Conservation (phyloP, 2,888 invertebrate species). For the Drosophila fungiperda region DNA sequence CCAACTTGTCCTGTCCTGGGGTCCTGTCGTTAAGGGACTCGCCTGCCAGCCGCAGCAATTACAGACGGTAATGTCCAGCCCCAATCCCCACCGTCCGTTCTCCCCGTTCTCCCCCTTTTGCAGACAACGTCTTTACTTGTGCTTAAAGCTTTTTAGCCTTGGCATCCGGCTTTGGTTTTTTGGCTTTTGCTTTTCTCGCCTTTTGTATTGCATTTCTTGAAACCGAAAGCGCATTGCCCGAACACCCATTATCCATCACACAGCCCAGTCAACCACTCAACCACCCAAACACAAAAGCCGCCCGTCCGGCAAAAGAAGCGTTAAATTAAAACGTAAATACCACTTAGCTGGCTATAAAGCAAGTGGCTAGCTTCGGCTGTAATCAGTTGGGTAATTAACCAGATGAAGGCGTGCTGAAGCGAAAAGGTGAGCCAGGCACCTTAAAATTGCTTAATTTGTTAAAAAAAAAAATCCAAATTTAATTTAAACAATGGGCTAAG, state of each 20-base stretch:
- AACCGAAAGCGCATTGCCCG: constrained; percentile 72
- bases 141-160: constrained; percentile 67
- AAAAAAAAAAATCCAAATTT: constrained; percentile 46
- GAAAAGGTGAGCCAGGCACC: constrained; percentile 58
- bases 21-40: constrained; percentile 62
- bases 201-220: constrained; percentile 71
- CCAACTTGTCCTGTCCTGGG: neutral
- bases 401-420: constrained; percentile 48
- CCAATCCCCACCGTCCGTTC: constrained; percentile 1
- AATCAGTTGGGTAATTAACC: constrained; percentile 79
- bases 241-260: constrained; percentile 20
- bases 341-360: constrained; percentile 80
- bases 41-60: constrained; percentile 71
- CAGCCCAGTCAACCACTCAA: constrained; percentile 1
- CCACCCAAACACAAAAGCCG: constrained; percentile 18
- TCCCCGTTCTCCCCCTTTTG: neutral
- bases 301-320: constrained; percentile 66
- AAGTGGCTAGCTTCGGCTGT: constrained; percentile 67
- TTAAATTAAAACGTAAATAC: constrained; percentile 84
- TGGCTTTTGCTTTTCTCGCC: constrained; percentile 39
- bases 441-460: constrained; percentile 73
- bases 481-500: constrained; percentile 62
- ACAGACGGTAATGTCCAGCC: constrained; percentile 68
- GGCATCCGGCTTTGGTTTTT: constrained; percentile 61
- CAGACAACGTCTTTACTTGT: constrained; percentile 46